Evolutionary conservation across 2,888 invertebrate species (phyloP).

Genomic region (Neoitamus cyanurus): DNA sequence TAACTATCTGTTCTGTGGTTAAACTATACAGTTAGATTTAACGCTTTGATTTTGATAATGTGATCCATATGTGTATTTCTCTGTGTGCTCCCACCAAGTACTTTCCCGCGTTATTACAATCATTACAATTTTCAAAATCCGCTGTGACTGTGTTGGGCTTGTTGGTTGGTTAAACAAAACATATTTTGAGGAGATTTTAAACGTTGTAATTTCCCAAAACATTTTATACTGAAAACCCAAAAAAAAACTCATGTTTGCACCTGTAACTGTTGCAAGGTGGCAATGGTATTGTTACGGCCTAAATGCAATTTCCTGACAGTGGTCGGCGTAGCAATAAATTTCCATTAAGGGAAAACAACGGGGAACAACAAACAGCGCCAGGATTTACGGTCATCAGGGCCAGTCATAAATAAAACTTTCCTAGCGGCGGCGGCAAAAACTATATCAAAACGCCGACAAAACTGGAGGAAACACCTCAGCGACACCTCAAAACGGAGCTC

Average conservation of each 20-base stretch:
- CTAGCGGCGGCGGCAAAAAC: neutral
- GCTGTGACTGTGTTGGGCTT: too few species aligned
- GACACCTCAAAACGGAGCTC: constrained; percentile 7
- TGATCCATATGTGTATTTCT: too few species aligned
- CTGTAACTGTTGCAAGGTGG: neutral
- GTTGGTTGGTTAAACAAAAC: too few species aligned
- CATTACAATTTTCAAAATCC: too few species aligned
- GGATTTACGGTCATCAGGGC: constrained; percentile 44
- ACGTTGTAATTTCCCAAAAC: too few species aligned
- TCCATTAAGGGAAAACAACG: constrained; percentile 36
- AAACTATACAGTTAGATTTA: too few species aligned
- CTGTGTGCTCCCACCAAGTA: too few species aligned
- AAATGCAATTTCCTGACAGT: constrained; percentile 40
- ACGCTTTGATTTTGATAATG: too few species aligned
- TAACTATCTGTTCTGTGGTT: too few species aligned
- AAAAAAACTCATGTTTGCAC: neutral
- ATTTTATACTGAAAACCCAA: neutral
- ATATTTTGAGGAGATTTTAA: neutral
- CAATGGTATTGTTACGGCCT: constrained; percentile 31
- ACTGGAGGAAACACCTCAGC: constrained; percentile 21
- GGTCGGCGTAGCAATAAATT: constrained; percentile 25
- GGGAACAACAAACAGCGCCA: constrained; percentile 16
- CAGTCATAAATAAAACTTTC: constrained; percentile 35
- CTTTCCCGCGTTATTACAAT: too few species aligned
- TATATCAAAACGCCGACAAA: constrained; percentile 17